These are phyloP conservation scores for Oenanthe melanoleuca DNA, from an alignment of 2,113 vertebrate species.

Conservation along the genomic window DNA sequence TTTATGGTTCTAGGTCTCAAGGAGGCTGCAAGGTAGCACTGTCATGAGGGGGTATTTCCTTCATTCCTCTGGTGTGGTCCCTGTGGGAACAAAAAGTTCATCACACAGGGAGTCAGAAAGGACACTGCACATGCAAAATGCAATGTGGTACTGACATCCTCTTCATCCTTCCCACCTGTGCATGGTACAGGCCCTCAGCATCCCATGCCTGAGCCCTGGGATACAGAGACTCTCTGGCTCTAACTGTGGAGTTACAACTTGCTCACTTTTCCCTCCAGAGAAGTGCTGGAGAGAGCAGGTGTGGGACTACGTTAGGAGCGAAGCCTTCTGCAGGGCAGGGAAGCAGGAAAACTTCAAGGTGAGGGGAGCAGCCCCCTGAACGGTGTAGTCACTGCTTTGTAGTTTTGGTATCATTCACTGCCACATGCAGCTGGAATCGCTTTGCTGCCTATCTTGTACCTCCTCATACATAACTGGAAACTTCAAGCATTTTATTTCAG, in stretches of 20 bases:
- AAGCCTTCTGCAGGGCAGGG: neutral
- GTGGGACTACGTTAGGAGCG: accelerated
- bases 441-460: neutral
- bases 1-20: neutral
- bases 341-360: neutral
- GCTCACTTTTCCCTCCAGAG: neutral
- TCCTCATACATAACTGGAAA: neutral
- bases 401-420: neutral
- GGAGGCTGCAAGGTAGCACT: neutral
- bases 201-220: neutral
- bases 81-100: neutral
- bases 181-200: neutral
- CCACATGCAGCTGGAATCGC: neutral
- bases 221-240: neutral
- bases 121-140: neutral
- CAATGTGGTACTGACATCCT: neutral
- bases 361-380: neutral
- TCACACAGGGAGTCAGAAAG: neutral
- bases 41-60: neutral
- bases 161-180: neutral
- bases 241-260: neutral
- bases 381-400: neutral
- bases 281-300: neutral
- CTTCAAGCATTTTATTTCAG: neutral
- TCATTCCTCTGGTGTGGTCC: neutral